phyloP scores from a whole-genome alignment of 2,888 invertebrate genomes.

The Carpatolechia fugitivella region DNA sequence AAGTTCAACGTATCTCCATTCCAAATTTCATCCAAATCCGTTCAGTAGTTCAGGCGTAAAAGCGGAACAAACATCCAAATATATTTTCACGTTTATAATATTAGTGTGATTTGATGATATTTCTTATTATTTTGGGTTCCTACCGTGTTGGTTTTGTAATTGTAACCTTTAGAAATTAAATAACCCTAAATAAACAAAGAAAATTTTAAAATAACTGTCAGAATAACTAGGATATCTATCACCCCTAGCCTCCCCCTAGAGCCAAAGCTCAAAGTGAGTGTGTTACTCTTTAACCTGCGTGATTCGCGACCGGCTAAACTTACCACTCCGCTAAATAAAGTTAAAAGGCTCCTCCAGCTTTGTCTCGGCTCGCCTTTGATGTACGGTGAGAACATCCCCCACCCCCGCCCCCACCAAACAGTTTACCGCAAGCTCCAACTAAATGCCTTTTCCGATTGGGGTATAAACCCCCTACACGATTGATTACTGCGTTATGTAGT shows the following conservation, averaged over 20 bases:
- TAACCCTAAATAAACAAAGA: too few species aligned
- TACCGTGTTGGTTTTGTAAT: too few species aligned
- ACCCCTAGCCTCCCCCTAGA: constrained; percentile 50
- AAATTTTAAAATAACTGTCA: background rate
- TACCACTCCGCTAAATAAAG: constrained; percentile 80
- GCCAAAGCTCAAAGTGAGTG: constrained; percentile 71
- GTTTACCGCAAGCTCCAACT: constrained; percentile 75
- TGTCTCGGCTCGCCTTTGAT: constrained; percentile 78
- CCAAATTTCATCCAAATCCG: too few species aligned
- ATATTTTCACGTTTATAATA: too few species aligned
- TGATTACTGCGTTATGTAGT: constrained; percentile 66
- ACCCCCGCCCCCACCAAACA: constrained; percentile 56
- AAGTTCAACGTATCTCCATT: too few species aligned
- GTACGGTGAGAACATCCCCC: constrained; percentile 47
- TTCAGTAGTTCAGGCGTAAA: too few species aligned
- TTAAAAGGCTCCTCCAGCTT: constrained; percentile 78
- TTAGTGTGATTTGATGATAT: too few species aligned
- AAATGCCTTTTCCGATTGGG: constrained; percentile 72
- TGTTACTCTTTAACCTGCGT: constrained; percentile 80
- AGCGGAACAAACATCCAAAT: too few species aligned
- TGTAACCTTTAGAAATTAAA: too few species aligned
- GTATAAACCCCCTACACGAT: constrained; percentile 53
- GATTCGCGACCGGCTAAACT: constrained; percentile 79
- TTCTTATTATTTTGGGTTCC: too few species aligned
- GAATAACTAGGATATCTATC: constrained; percentile 22